phyloP scores from a whole-genome alignment of 2,888 invertebrate genomes.

The Acronicta aceris region DNA sequence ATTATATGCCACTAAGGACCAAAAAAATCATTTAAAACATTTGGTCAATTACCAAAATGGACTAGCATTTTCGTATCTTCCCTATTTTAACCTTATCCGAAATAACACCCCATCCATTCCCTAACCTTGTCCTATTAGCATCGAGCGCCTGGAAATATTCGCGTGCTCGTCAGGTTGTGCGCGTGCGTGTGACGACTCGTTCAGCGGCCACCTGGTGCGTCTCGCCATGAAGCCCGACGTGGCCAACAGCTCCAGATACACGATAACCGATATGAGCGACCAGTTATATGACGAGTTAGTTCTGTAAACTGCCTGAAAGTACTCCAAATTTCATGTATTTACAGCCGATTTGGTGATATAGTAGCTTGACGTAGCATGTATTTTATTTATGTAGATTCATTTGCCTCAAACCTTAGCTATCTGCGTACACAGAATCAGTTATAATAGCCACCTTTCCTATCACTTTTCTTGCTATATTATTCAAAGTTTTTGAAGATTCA shows the following conservation, averaged over 20 bases:
- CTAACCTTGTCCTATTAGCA: slow-evolving; percentile 59
- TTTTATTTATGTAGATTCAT: no score
- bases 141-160: slow-evolving; percentile 78
- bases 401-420: no score
- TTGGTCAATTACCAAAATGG: no score
- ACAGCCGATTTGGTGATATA: no score
- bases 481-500: no score
- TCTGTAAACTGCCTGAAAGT: slow-evolving; percentile 1
- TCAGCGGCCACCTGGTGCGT: slow-evolving; percentile 60
- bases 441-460: no score
- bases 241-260: slow-evolving; percentile 57
- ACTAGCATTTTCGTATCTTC: background rate
- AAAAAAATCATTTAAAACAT: background rate
- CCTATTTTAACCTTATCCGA: background rate
- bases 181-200: slow-evolving; percentile 30
- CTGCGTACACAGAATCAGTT: no score
- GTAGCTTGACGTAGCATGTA: no score
- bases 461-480: no score
- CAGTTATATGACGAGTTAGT: slow-evolving; percentile 65
- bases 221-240: slow-evolving; percentile 61
- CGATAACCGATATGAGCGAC: slow-evolving; percentile 67
- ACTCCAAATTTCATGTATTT: no score
- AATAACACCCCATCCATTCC: slow-evolving; percentile 8
- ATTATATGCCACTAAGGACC: background rate
- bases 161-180: slow-evolving; percentile 63